Conservation (phyloP, 2,888 invertebrate genomes). For the Spatulosminthurus flaviceps region DNA sequence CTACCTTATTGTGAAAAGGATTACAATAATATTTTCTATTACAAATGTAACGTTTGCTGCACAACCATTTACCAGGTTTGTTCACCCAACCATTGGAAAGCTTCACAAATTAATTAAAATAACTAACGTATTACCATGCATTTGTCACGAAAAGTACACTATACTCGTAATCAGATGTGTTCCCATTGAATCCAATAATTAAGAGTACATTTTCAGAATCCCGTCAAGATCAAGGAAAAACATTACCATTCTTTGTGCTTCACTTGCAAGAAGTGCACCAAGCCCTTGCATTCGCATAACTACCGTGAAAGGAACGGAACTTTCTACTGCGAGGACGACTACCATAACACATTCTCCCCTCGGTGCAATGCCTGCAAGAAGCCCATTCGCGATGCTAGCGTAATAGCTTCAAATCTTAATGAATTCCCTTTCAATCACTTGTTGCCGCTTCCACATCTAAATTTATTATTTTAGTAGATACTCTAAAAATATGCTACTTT, state of each 20-base stretch:
- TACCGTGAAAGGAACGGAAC: conserved; percentile 35
- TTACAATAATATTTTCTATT: conserved; percentile 41
- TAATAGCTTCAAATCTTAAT: conserved; percentile 15
- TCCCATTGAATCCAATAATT: too few relatives aligned
- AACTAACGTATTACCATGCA: too few relatives aligned
- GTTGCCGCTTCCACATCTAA: too few relatives aligned
- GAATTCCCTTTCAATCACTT: background rate
- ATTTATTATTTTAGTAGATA: too few relatives aligned
- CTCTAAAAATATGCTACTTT: too few relatives aligned
- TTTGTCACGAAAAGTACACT: background rate
- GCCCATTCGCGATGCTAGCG: conserved; percentile 40
- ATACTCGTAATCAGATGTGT: too few relatives aligned
- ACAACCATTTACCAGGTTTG: conserved; percentile 45
- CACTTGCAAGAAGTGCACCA: conserved; percentile 39
- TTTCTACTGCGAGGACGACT: conserved; percentile 43
- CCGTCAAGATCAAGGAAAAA: conserved; percentile 28
- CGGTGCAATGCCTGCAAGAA: conserved; percentile 45
- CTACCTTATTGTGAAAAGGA: conserved; percentile 43
- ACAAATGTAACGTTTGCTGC: conserved; percentile 43
- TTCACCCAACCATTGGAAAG: background rate
- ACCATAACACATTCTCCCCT: conserved; percentile 43
- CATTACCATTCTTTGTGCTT: conserved; percentile 40
- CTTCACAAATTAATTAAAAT: conserved; percentile 1
- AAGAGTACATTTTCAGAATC: conserved; percentile 27
- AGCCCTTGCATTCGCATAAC: conserved; percentile 35